Evolutionary conservation across 2,797 vertebrate species (phyloP), one percentile per base, ranked within the genome.

Genomic region (Pantherophis vulpinus): DNA sequence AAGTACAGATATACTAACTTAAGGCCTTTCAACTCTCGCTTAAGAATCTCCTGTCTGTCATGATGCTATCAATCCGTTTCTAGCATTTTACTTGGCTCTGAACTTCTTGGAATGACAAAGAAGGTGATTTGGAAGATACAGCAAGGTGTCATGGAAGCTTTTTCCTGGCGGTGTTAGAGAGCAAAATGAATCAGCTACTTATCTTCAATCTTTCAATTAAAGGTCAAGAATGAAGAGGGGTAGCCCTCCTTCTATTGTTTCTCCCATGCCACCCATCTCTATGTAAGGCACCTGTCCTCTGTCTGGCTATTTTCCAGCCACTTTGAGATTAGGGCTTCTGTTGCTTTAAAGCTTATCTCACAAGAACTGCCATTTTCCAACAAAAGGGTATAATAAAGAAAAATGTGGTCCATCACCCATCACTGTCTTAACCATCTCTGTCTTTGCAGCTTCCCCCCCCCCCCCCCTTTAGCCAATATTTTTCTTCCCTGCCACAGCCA

Each of bases 161-260:
- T 97, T 97, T 95, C 93, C 95, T 96, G 97, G 96, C 96, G 96
- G 56, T 97, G 95, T 96, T 97, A 90, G 95, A 94, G 96, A 96
- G 96, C 97, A 97, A 89, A 98, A 96, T 97, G 97, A 97, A 97
- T 97, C 97, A 97, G 97, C 95, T 97, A 97, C 97, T 97, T 98
- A 98, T 97, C 97, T 97, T 97, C 96, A 97, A 97, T 98, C 96
- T 98, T 98, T 98, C 97, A 98, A 98, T 98, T 98, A 98, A 98
- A 98, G 98, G 97, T 98, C 97, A 98, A 95, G 97, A 97, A 97
- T 95, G 96, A 97, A 97, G 94, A 94, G 95, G 93, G 96, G 93
- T 96, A 95, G 94, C 87, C 92, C 93, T 95, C 86, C 90, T 74
- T 96, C 97, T 97, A 93, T 97, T 97, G 27, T 47, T 55, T 0